Base-by-base conservation (phyloP, 2,888 invertebrate species). In the Drosophila prostipennis region DNA sequence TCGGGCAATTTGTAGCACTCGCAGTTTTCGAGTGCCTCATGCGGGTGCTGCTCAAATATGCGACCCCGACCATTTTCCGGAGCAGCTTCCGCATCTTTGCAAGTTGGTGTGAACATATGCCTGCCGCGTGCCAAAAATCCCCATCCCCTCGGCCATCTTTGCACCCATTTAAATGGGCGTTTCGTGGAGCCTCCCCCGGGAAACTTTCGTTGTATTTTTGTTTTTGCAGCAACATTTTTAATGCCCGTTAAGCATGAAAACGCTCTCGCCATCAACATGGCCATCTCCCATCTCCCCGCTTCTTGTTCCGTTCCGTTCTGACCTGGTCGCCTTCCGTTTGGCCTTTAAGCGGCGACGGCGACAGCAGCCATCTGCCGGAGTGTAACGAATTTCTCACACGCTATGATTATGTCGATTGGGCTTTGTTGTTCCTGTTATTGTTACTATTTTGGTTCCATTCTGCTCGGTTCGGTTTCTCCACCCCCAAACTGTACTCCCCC, bases 41-140 rank as follows among this genome's bases (percentile, higher is more conserved):
- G 87, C 88, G 87, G 87, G 87, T 87, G 87, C 76, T 77, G 69
- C 76, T 83, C 86, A 87, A 83, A 83, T 79, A 80, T 76, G 72
- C 70, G 64, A 60, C 78, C 54, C 69, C 64, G 23, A 6, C 57
- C 61, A 48, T 54, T 7, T 32, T 5, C 23, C 53, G 46, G 26
- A 51, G 32, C 77, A 84, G 85, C 84, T 54, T 82, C 79, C 63
- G 57, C 69, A 59, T 76, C 73, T 79, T 64, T 32, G 58, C 68
- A 77, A 78, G 74, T 85, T 90, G 90, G 90, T 91, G 92, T 91
- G 91, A 91, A 91, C 89, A 91, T 89, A 90, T 90, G 91, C 92
- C 87, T 91, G 90, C 85, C 90, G 91, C 83, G 90, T 80, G 70
- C 51, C 72, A 19, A 26, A 43, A 61, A 42, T 36, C 48, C 37